A percentile compares a stretch with the other conserved stretches of the same genome.
Conservation (phyloP, 2,797 vertebrate genomes). For the Kryptopterus vitreolus region DNA sequence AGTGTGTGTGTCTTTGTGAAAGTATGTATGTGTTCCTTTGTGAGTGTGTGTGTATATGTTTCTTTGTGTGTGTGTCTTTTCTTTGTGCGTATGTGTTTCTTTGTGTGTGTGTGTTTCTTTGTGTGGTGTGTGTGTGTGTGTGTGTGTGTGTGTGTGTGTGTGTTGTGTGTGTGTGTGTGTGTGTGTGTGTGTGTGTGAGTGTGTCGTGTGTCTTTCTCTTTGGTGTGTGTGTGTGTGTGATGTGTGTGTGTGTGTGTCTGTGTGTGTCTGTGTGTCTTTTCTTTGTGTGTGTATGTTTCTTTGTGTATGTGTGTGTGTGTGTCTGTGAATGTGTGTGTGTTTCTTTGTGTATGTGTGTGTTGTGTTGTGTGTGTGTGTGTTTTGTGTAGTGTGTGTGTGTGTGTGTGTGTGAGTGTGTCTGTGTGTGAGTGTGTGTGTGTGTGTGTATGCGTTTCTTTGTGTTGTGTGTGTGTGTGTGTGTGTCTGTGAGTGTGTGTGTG, state of each 20-base stretch:
- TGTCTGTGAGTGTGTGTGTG: constrained; percentile 28
- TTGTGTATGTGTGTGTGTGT: constrained; percentile 41
- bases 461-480: constrained; percentile 22
- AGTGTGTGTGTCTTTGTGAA: constrained; percentile 30
- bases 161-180: constrained; percentile 25
- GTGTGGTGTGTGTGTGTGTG: constrained; percentile 35
- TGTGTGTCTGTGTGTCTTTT: constrained; percentile 21
- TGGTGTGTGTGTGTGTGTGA: constrained; percentile 33
- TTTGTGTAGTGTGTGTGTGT: constrained; percentile 28
- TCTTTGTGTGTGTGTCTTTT: constrained; percentile 29
- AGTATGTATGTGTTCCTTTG: constrained; percentile 41
- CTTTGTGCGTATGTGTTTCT: constrained; percentile 22
- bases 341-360: constrained; percentile 21
- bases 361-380: constrained; percentile 31
- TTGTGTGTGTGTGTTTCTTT: constrained; percentile 41
- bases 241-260: constrained; percentile 26
- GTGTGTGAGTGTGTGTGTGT: constrained; percentile 30
- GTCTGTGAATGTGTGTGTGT: constrained; percentile 35
- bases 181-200: constrained; percentile 40
- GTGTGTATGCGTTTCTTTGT: too few relatives aligned
- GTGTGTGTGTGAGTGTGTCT: constrained; percentile 39
- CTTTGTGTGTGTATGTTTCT: too few relatives aligned
- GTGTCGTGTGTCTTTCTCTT: too few relatives aligned
- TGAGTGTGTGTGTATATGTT: constrained; percentile 28
- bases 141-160: constrained; percentile 29